Evolutionary conservation across 2,113 vertebrate genomes (phyloP), one percentile per base, ranked within the genome.

Genomic region (Podilymbus podiceps): DNA sequence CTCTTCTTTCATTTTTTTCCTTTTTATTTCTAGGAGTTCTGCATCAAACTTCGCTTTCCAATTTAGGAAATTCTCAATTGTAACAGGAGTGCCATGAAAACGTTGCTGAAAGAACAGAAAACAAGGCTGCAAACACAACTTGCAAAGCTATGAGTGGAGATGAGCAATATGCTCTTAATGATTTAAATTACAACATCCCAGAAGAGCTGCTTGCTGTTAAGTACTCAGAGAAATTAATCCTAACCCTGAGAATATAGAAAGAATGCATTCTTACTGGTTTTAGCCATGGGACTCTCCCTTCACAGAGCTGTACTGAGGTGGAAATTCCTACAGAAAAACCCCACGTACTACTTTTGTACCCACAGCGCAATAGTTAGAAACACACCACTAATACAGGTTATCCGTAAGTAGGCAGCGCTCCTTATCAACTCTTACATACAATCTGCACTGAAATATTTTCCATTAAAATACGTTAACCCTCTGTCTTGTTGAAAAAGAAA

Each of bases 31-130:
- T 8, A 97, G 81, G 90, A 99, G 97, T 64, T 99, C 99, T 93
- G 97, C 89, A 85, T 99, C 99, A 98, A 99, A 99, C 69, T 93
- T 98, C 5, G 98, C 98, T 97, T 99, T 99, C 99, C 99, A 99
- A 33, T 97, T 98, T 87, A 99, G 97, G 95, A 99, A 99, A 97
- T 99, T 99, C 94, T 99, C 99, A 92, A 99, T 99, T 31, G 99
- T 99, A 78, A 99, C 99, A 89, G 99, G 99, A 33, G 99, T 99
- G 81, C 99, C 99, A 95, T 99, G 99, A 97, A 99, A 99, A 62
- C 98, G 97, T 98, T 98, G 97, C 98, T 98, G 95, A 69, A 95
- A 96, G 71, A 82, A 85, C 9, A 97, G 91, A 81, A 94, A 89
- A 92, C 19, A 94, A 23, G 19, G 60, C 46, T 85, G 24, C 31